Percentiles rank a stretch among this genome's conserved stretches.
Evolutionary conservation across 2,797 vertebrate genomes (phyloP).

Genomic region (Squalus acanthias): DNA sequence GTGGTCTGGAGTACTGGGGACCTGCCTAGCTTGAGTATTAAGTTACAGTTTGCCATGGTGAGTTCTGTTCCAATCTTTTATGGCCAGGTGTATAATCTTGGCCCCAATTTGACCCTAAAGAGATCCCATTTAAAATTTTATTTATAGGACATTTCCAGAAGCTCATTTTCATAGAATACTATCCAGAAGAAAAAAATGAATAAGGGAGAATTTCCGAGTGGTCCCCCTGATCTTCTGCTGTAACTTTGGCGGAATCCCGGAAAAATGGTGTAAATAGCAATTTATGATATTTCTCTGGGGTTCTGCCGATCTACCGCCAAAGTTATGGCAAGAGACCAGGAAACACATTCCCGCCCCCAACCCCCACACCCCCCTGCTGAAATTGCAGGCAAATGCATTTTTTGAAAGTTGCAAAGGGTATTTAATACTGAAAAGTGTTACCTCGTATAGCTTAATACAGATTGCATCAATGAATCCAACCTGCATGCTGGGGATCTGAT

Average conservation of each 20-base stretch:
- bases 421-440: slow-evolving; percentile 49
- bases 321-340: neutral
- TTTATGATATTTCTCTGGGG: neutral
- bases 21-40: too few relatives aligned
- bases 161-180: neutral
- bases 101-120: neutral
- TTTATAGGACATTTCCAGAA: neutral
- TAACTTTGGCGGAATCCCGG: neutral
- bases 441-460: slow-evolving; percentile 92
- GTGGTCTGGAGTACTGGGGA: too few relatives aligned
- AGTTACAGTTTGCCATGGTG: neutral
- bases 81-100: neutral
- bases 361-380: neutral
- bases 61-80: neutral
- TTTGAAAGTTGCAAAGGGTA: neutral
- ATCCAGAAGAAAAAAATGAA: neutral
- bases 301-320: neutral
- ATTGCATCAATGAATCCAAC: slow-evolving; percentile 97
- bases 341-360: neutral
- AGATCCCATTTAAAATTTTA: neutral
- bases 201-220: neutral
- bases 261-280: neutral
- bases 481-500: slow-evolving; percentile 97
- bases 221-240: neutral
- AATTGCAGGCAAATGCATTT: neutral